A percentile compares a stretch with the other conserved stretches of the same genome.
phyloP scores from a whole-genome alignment of 2,888 invertebrate genomes.

The Cheiracanthium punctorium region DNA sequence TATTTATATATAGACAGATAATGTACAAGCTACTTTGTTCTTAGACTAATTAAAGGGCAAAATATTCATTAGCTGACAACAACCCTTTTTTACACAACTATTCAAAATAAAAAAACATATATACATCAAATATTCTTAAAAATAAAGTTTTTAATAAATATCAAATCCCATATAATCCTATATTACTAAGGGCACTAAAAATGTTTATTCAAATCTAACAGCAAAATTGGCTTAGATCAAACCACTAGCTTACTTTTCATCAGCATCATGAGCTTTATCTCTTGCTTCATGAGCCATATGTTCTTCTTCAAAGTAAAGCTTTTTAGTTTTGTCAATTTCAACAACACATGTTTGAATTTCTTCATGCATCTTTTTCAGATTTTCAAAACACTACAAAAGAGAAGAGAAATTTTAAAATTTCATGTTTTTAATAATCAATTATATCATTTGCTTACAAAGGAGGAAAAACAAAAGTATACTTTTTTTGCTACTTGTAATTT shows the following conservation, averaged over 20 bases:
- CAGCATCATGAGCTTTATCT: constrained; percentile 95
- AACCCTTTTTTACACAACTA: no score
- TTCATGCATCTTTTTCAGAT: constrained; percentile 84
- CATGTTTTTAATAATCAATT: background rate
- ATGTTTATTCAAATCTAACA: background rate
- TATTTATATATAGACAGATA: no score
- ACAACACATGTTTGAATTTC: constrained; percentile 89
- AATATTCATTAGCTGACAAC: no score
- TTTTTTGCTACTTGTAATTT: constrained; percentile 81
- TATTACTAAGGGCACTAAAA: background rate
- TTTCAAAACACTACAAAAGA: constrained; percentile 66
- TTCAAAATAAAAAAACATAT: no score
- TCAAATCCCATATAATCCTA: background rate
- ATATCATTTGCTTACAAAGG: no score
- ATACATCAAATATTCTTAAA: background rate
- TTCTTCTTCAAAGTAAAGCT: constrained; percentile 95
- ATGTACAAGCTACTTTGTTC: no score
- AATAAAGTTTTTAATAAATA: background rate
- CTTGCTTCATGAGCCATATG: constrained; percentile 95
- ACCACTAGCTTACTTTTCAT: constrained; percentile 81
- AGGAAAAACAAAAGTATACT: constrained; percentile 50
- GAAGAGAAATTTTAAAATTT: background rate
- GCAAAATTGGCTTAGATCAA: background rate
- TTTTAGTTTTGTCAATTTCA: constrained; percentile 95
- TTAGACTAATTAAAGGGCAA: no score